Evolutionary conservation across 2,888 invertebrate species (phyloP).

Genomic region (Bembecia ichneumoniformis): DNA sequence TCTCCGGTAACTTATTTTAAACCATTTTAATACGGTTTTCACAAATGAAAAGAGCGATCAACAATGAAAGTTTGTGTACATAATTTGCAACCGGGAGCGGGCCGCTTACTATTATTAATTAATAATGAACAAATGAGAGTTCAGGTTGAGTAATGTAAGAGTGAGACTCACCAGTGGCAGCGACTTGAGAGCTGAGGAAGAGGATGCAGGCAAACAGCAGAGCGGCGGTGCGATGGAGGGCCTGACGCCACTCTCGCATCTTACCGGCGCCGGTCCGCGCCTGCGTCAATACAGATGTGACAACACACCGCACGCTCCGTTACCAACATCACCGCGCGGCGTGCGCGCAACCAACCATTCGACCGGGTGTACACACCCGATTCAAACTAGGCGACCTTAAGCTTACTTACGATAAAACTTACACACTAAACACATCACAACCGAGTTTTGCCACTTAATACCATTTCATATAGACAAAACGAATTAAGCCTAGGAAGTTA

Average conservation of each 20-base stretch:
- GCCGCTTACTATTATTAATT: neutral
- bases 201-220: constrained; percentile 60
- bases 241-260: constrained; percentile 66
- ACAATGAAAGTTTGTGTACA: too few species aligned
- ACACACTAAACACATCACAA: constrained; percentile 69
- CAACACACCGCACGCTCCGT: constrained; percentile 39
- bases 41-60: too few species aligned
- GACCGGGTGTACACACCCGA: constrained; percentile 11
- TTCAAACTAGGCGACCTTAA: constrained; percentile 5
- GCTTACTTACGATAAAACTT: constrained; percentile 56
- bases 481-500: constrained; percentile 17
- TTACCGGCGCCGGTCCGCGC: constrained; percentile 70
- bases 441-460: constrained; percentile 66
- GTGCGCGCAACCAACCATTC: constrained; percentile 30
- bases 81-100: neutral
- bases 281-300: constrained; percentile 57
- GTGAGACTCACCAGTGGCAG: constrained; percentile 55
- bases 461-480: constrained; percentile 11
- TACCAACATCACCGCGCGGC: constrained; percentile 53
- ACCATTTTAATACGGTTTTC: neutral
- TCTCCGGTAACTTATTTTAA: too few species aligned
- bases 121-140: constrained; percentile 29
- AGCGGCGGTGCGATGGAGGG: constrained; percentile 60
- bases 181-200: constrained; percentile 57
- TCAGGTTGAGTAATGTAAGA: constrained; percentile 3